Evolutionary conservation across 2,888 invertebrate genomes (phyloP), one percentile per base, ranked within the genome.

Genomic region (Tipula unca): DNA sequence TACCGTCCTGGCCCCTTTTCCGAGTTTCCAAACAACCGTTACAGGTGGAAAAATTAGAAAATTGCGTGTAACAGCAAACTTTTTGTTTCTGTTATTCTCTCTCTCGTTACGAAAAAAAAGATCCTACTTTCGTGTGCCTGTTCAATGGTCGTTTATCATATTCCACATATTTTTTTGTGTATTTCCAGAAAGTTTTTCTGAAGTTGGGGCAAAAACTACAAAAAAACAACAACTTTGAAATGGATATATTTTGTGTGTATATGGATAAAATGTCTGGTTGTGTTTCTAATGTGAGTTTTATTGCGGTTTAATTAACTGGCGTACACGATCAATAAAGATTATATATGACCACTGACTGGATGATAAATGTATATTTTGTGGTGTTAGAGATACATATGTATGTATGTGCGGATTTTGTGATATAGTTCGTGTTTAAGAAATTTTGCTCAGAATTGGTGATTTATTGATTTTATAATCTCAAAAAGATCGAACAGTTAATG

Each of bases 221-320:
- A 42, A 14, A n/a, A 14, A 42, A 25, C 25, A 10, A 69, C 25
- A 69, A 69, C 17, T 69, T 69, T 69, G 69, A 69, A 69, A 69
- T 69, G 10, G 13, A 69, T 69, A 69, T 25, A n/a, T 69, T 69
- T 54, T 54, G 6, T 54, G 42, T 42, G 6, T 35, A 35, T 35
- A 6, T 35, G 39, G 39, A 39, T 39, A 39, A 48, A 48, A 48
- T n/a, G 69, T 20, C 69, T 69, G 69, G n/a, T n/a, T 69, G 69
- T 25, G 69, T 2, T 69, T 69, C 69, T 69, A 69, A 69, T 69
- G 69, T 25, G 69, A 69, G 69, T 69, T 69, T 69, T 69, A 69
- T 69, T 69, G 69, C 69, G 69, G 69, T 69, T 69, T 69, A 69
- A 69, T 69, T 69, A 69, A 69, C 69, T 69, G 69, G 25, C 69